A percentile compares a stretch with the other conserved stretches of the same genome.
Conservation (phyloP, 2,797 vertebrate species). For the Sarcoramphus papa region DNA sequence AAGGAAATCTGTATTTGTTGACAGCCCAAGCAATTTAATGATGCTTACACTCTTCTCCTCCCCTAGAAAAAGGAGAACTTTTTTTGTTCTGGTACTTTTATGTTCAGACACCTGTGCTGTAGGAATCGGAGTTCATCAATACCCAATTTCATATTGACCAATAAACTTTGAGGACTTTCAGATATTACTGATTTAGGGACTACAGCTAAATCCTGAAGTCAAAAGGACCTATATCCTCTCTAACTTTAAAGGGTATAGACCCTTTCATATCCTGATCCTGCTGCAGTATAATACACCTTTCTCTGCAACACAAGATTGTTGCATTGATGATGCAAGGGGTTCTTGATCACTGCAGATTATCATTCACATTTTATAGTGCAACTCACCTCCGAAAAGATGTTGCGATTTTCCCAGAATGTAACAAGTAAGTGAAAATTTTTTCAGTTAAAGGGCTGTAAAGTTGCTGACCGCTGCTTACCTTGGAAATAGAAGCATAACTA, state of each 20-base stretch:
- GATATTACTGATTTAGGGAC: not conserved
- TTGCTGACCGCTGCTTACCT: not conserved
- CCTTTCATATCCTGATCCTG: not conserved
- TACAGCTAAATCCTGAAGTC: not conserved
- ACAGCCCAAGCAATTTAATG: not conserved
- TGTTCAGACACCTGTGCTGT: not conserved
- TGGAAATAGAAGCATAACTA: not conserved
- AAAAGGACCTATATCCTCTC: not conserved
- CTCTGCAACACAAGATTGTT: not conserved
- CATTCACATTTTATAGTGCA: not conserved
- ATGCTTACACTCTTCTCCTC: not conserved
- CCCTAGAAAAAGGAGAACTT: not conserved
- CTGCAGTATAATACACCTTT: not conserved
- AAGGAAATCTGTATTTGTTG: not conserved
- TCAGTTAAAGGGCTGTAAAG: not conserved
- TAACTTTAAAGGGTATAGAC: not conserved
- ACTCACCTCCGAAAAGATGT: not conserved
- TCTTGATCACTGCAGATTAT: not conserved
- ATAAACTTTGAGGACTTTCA: not conserved
- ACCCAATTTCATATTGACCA: not conserved
- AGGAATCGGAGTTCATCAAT: not conserved
- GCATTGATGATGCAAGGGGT: not conserved
- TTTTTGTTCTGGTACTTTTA: not conserved
- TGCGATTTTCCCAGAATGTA: not conserved
- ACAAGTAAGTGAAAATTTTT: not conserved